phyloP scores from a whole-genome alignment of 1,140 invertebrate genomes.

The Phthorimaea operculella region DNA sequence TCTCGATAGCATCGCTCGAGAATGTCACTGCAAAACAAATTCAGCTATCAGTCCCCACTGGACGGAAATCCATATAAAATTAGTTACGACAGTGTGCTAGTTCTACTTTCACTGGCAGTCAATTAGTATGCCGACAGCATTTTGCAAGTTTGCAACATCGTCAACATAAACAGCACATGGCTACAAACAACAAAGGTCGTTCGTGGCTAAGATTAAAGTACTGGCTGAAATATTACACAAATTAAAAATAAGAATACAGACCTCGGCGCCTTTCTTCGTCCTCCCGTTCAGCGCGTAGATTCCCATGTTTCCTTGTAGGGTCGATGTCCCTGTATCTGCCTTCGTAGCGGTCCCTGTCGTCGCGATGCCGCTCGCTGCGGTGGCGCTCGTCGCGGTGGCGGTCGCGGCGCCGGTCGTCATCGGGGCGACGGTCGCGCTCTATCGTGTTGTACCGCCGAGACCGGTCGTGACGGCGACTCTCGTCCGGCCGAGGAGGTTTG shows the following conservation, averaged over 20 bases:
- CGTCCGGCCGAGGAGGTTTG: slow-evolving; percentile 59
- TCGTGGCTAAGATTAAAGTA: too few species aligned
- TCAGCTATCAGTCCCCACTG: background rate
- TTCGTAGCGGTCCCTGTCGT: slow-evolving; percentile 46
- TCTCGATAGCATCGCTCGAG: slow-evolving; percentile 33
- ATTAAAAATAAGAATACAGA: slow-evolving; percentile 15
- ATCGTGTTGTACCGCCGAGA: slow-evolving; percentile 44
- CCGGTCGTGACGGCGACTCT: slow-evolving; percentile 55
- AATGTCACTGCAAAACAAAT: slow-evolving; percentile 41
- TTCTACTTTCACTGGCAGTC: slow-evolving; percentile 2
- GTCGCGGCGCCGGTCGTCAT: slow-evolving; percentile 40
- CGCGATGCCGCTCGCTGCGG: slow-evolving; percentile 26
- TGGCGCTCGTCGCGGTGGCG: slow-evolving; percentile 31
- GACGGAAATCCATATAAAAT: background rate
- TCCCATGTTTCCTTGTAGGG: slow-evolving; percentile 35
- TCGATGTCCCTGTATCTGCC: slow-evolving; percentile 52
- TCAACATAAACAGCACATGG: too few species aligned
- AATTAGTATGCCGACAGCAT: slow-evolving; percentile 3
- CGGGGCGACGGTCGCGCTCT: slow-evolving; percentile 48
- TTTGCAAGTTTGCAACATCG: too few species aligned
- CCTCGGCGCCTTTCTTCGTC: slow-evolving; percentile 46
- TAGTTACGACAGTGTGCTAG: too few species aligned
- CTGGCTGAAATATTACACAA: too few species aligned
- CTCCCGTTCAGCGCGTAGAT: slow-evolving; percentile 31
- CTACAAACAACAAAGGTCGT: too few species aligned